phyloP scores from a whole-genome alignment of 2,113 vertebrate genomes.

The Heliornis fulica region DNA sequence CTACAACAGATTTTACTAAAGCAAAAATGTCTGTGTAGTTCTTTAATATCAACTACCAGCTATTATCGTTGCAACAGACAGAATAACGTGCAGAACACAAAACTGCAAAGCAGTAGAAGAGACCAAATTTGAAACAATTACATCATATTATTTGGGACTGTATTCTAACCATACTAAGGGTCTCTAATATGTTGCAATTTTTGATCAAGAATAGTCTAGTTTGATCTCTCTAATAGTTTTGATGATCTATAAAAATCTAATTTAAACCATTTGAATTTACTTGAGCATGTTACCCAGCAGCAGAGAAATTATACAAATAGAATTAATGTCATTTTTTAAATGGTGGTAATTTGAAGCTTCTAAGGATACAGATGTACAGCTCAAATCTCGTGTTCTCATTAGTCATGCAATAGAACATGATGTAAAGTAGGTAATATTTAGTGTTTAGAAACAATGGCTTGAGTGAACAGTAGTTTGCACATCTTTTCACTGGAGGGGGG shows the following conservation, averaged over 20 bases:
- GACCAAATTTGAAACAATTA: not conserved
- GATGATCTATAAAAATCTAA: not conserved
- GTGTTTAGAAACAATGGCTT: not conserved
- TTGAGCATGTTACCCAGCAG: not conserved
- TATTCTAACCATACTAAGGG: not conserved
- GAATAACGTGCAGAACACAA: not conserved
- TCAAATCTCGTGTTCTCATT: conserved; percentile 13
- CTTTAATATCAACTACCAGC: not conserved
- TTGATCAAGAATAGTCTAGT: not conserved
- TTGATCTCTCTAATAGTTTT: not conserved
- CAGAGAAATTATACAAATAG: conserved; percentile 40
- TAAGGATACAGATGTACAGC: conserved; percentile 8
- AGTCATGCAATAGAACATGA: conserved; percentile 4
- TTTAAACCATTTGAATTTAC: conserved; percentile 32
- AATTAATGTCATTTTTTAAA: conserved; percentile 60
- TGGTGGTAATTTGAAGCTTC: conserved; percentile 34
- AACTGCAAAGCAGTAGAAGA: not conserved
- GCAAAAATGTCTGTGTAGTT: not conserved
- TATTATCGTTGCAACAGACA: not conserved
- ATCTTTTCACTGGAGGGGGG: not conserved
- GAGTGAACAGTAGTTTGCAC: conserved; percentile 15
- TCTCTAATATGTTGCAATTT: not conserved
- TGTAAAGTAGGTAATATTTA: conserved; percentile 46
- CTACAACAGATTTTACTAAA: not conserved
- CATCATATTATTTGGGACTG: not conserved